Conservation (phyloP, 2,888 invertebrate genomes). For the Sphaerophoria rueppellii region DNA sequence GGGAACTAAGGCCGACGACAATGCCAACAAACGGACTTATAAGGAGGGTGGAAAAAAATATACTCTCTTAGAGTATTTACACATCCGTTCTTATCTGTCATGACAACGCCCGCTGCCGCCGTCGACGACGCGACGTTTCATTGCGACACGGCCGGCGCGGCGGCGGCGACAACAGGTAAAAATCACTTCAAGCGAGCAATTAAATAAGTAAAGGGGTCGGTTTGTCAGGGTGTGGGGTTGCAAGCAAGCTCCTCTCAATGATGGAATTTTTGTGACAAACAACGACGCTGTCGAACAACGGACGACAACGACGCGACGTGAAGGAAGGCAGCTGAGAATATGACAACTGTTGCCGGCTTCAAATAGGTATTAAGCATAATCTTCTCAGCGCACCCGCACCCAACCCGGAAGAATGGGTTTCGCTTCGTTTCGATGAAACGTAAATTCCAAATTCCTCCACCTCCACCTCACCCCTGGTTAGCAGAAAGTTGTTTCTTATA, state of each 20-base stretch:
- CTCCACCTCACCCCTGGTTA: neutral
- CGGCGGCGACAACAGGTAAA: slow-evolving; percentile 9
- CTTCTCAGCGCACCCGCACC: slow-evolving; percentile 41
- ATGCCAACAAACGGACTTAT: neutral
- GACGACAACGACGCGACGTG: neutral
- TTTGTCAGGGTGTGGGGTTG: neutral
- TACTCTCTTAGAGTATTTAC: slow-evolving; percentile 9
- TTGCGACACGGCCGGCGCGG: neutral
- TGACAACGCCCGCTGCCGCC: slow-evolving; percentile 46
- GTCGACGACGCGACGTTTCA: slow-evolving; percentile 6
- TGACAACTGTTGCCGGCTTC: slow-evolving; percentile 73
- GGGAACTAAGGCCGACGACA: neutral
- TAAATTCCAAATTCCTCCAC: slow-evolving; percentile 38
- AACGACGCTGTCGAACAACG: neutral
- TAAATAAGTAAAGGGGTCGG: slow-evolving; percentile 3
- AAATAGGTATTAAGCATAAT: slow-evolving; percentile 68
- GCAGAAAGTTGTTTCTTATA: slow-evolving; percentile 38
- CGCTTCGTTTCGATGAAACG: slow-evolving; percentile 22
- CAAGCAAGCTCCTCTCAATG: slow-evolving; percentile 30
- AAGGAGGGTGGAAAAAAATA: slow-evolving; percentile 9
- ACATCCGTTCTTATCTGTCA: slow-evolving; percentile 55
- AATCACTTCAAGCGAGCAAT: slow-evolving; percentile 49
- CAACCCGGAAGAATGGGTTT: slow-evolving; percentile 38
- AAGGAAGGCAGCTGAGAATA: slow-evolving; percentile 65
- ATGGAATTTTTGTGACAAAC: slow-evolving; percentile 44